Evolutionary conservation across 2,113 vertebrate genomes (phyloP).

Genomic region (Melospiza melodia): DNA sequence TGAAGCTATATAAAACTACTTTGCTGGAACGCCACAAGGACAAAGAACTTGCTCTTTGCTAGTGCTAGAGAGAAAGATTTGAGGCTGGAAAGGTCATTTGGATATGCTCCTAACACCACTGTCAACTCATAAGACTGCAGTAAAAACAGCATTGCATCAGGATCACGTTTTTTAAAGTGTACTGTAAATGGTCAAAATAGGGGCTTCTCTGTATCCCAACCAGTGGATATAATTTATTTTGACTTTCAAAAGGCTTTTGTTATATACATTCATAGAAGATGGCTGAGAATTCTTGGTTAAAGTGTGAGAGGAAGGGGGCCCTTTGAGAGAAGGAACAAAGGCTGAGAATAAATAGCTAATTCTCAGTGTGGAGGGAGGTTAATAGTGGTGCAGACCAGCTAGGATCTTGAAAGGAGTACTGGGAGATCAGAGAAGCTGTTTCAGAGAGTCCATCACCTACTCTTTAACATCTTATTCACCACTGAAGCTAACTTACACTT

Average conservation of each 20-base stretch:
- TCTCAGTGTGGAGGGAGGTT: conserved; percentile 37
- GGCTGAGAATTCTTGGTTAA: background rate
- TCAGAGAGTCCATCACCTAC: conserved; percentile 23
- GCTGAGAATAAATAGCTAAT: conserved; percentile 54
- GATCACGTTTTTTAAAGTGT: background rate
- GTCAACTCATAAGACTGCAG: background rate
- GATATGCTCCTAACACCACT: background rate
- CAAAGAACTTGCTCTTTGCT: background rate
- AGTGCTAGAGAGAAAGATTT: background rate
- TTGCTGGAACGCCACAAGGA: background rate
- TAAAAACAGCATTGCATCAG: background rate
- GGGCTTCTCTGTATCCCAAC: background rate
- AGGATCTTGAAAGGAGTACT: conserved; percentile 23
- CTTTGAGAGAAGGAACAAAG: conserved; percentile 47
- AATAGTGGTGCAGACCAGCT: conserved; percentile 20
- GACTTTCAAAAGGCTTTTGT: conserved; percentile 31
- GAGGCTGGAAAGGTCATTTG: background rate
- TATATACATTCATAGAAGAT: background rate
- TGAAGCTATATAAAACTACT: background rate
- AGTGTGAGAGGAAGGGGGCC: background rate
- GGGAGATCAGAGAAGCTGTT: conserved; percentile 16
- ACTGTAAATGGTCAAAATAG: background rate
- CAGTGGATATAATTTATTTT: conserved; percentile 21
- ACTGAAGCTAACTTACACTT: background rate
- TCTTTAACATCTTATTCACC: conserved; percentile 1